Evolutionary conservation across 2,888 invertebrate species (phyloP).

Genomic region (Baccha elongata): DNA sequence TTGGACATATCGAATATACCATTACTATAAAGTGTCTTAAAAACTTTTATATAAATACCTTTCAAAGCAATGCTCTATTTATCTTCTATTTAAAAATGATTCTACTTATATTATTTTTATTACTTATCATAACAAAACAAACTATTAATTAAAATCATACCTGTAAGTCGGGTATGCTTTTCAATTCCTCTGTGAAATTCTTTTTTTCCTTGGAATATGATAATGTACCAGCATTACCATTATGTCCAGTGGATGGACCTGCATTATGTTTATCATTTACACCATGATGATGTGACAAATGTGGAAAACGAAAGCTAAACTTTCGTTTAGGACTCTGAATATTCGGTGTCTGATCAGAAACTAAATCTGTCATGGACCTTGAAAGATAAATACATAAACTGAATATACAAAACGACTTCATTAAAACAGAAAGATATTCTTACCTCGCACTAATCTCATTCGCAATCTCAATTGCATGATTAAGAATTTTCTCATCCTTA

Average conservation of each 20-base stretch:
- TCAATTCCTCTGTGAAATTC: constrained; percentile 95
- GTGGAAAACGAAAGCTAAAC: constrained; percentile 90
- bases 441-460: constrained; percentile 93
- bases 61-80: constrained; percentile 34
- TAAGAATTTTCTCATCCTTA: constrained; percentile 94
- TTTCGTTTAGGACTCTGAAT: constrained; percentile 88
- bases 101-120: constrained; percentile 38
- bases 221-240: constrained; percentile 82
- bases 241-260: constrained; percentile 74
- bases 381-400: constrained; percentile 74
- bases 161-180: constrained; percentile 93
- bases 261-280: constrained; percentile 77
- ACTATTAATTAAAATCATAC: constrained; percentile 83
- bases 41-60: too few species aligned
- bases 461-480: constrained; percentile 96
- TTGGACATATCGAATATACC: too few species aligned
- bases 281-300: constrained; percentile 78
- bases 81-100: not conserved
- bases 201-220: constrained; percentile 84
- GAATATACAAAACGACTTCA: constrained; percentile 2
- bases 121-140: constrained; percentile 34
- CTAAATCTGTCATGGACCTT: constrained; percentile 86
- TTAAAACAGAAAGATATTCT: constrained; percentile 69
- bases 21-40: too few species aligned
- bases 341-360: constrained; percentile 83